phyloP scores from a whole-genome alignment of 1,140 invertebrate species.

The Tigriopus japonicus region DNA sequence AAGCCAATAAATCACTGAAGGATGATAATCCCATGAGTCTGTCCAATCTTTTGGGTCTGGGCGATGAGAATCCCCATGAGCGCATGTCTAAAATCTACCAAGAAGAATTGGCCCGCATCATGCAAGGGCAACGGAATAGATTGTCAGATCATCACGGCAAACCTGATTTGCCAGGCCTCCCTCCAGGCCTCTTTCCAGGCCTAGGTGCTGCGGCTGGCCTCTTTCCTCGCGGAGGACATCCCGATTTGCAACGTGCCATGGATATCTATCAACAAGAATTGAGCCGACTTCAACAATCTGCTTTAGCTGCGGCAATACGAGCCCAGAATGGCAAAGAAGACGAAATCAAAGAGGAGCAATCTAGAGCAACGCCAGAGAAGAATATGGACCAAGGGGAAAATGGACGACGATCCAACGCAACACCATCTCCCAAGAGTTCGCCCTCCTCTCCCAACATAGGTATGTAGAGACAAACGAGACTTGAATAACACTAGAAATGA shows the following conservation, averaged over 20 bases:
- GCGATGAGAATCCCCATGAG: constrained; percentile 47
- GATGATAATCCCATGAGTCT: constrained; percentile 15
- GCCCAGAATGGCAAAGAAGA: constrained; percentile 10
- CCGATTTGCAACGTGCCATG: constrained; percentile 63
- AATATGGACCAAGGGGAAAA: too few relatives aligned
- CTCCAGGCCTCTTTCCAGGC: constrained; percentile 56
- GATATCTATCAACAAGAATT: constrained; percentile 81
- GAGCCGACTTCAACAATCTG: constrained; percentile 51
- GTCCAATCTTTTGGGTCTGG: too few relatives aligned
- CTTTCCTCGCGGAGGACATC: constrained; percentile 37
- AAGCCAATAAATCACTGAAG: constrained; percentile 44
- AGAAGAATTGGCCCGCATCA: constrained; percentile 79
- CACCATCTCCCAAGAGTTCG: too few relatives aligned
- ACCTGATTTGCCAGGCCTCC: constrained; percentile 36
- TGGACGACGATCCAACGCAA: too few relatives aligned
- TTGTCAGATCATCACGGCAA: not conserved
- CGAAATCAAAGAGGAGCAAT: not conserved
- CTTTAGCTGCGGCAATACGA: constrained; percentile 21
- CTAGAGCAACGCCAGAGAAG: too few relatives aligned
- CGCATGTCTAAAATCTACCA: constrained; percentile 51
- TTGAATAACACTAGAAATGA: too few relatives aligned
- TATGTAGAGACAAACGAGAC: too few relatives aligned
- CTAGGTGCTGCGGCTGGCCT: constrained; percentile 30
- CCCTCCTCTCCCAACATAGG: too few relatives aligned
- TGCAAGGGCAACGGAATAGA: constrained; percentile 47